These are phyloP conservation scores for Dascillus cervinus DNA, from an alignment of 2,888 invertebrate genomes.

Conservation along the genomic window DNA sequence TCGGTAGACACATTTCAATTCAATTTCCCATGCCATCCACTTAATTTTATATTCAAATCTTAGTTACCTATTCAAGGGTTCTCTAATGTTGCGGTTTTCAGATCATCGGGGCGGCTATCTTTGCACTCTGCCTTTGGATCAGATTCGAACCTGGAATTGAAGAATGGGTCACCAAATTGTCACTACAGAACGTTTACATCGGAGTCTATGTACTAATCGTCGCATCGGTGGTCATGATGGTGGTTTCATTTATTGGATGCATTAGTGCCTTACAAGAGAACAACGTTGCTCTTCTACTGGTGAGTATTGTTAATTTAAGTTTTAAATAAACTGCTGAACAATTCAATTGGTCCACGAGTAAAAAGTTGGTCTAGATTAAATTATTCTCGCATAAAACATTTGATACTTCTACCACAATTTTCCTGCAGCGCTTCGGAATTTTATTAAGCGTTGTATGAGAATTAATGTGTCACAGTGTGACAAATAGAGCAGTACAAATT, in stretches of 20 bases:
- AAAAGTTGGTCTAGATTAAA: too few species aligned
- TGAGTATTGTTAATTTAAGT: too few species aligned
- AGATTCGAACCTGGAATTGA: constrained; percentile 73
- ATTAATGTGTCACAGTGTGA: too few species aligned
- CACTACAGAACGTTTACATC: constrained; percentile 71
- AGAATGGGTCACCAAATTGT: constrained; percentile 71
- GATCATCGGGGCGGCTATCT: constrained; percentile 71
- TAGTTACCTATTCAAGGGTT: background rate
- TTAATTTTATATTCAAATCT: too few species aligned
- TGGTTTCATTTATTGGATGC: constrained; percentile 74
- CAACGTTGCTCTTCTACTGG: constrained; percentile 56
- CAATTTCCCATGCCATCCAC: too few species aligned
- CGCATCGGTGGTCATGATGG: constrained; percentile 62
- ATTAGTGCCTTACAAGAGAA: constrained; percentile 76
- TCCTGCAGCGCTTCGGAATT: too few species aligned
- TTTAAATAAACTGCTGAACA: too few species aligned
- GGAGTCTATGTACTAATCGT: constrained; percentile 77
- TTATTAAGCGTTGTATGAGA: too few species aligned
- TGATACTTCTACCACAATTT: too few species aligned
- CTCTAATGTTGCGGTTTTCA: constrained; percentile 41
- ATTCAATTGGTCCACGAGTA: too few species aligned
- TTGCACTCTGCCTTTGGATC: constrained; percentile 75
- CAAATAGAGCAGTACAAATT: too few species aligned
- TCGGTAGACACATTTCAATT: constrained; percentile 7
- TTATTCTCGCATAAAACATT: too few species aligned